Percentiles rank a stretch among this genome's conserved stretches.
Evolutionary conservation across 2,797 vertebrate species (phyloP).

Genomic region (Anguilla marmorata): DNA sequence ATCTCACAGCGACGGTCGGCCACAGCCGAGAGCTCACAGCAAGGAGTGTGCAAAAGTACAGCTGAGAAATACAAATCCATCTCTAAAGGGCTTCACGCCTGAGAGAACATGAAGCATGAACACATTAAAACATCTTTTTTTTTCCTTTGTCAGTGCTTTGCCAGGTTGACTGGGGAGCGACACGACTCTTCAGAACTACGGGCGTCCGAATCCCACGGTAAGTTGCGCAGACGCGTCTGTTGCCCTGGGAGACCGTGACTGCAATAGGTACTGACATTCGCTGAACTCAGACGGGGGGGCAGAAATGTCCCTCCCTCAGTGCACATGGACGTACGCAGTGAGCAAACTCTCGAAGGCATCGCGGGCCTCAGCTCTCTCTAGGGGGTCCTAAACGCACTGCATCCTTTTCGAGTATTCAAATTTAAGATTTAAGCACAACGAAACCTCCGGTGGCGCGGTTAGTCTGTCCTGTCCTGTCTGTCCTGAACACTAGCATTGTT

Average conservation of each 20-base stretch:
- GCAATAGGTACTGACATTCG: not conserved
- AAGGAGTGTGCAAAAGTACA: not conserved
- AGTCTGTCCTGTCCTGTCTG: not conserved
- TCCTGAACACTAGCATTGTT: not conserved
- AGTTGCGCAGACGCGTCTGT: not conserved
- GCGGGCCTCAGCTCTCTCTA: not conserved
- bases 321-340: not conserved
- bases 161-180: not conserved
- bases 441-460: not conserved
- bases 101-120: not conserved
- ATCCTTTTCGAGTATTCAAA: not conserved
- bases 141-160: not conserved
- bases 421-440: not conserved
- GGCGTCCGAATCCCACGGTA: not conserved
- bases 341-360: not conserved
- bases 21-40: not conserved
- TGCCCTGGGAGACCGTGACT: not conserved
- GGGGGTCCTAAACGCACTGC: not conserved
- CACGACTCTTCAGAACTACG: not conserved
- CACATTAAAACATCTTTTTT: not conserved
- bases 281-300: not conserved
- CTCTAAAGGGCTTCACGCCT: not conserved
- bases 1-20: not conserved
- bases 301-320: not conserved
- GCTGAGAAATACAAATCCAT: not conserved